Evolutionary conservation across 2,888 invertebrate genomes (phyloP).

Genomic region (Gymnoscelis rufifasciata): DNA sequence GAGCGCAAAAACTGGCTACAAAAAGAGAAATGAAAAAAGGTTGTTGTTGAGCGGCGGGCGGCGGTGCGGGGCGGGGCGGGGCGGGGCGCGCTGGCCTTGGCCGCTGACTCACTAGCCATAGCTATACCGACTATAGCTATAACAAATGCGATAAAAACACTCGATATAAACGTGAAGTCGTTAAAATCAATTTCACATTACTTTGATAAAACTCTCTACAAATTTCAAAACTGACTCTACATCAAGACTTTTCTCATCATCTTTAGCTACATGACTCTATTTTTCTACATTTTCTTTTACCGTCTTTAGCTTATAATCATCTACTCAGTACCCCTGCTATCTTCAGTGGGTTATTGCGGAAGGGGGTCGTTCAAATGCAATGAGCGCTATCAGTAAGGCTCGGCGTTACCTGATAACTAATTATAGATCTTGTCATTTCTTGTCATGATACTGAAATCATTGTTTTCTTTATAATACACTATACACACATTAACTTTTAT

Average conservation of each 20-base stretch:
- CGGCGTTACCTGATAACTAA: slow-evolving; percentile 10
- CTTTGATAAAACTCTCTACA: no score
- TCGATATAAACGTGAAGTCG: slow-evolving; percentile 32
- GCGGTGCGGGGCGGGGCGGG: no score
- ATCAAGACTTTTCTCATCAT: no score
- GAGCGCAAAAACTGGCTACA: slow-evolving; percentile 50
- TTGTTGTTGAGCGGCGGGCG: slow-evolving; percentile 73
- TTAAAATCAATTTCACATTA: no score
- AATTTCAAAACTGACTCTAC: no score
- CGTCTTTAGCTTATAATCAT: no score
- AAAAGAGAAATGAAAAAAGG: slow-evolving; percentile 52
- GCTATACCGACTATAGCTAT: no score
- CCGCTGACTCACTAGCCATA: slow-evolving; percentile 43
- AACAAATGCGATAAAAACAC: slow-evolving; percentile 39
- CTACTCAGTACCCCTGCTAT: no score
- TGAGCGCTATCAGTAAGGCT: slow-evolving; percentile 17
- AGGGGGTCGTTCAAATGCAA: slow-evolving; percentile 9
- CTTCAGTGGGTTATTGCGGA: slow-evolving; percentile 16
- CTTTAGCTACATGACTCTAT: no score
- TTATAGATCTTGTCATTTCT: slow-evolving; percentile 13
- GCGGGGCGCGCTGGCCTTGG: slow-evolving; percentile 65
- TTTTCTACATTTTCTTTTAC: no score
- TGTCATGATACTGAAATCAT: slow-evolving; percentile 24
- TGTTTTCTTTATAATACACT: slow-evolving; percentile 43
- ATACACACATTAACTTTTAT: slow-evolving; percentile 31